Evolutionary conservation across 2,888 invertebrate genomes (phyloP).

Genomic region (Dione juno): DNA sequence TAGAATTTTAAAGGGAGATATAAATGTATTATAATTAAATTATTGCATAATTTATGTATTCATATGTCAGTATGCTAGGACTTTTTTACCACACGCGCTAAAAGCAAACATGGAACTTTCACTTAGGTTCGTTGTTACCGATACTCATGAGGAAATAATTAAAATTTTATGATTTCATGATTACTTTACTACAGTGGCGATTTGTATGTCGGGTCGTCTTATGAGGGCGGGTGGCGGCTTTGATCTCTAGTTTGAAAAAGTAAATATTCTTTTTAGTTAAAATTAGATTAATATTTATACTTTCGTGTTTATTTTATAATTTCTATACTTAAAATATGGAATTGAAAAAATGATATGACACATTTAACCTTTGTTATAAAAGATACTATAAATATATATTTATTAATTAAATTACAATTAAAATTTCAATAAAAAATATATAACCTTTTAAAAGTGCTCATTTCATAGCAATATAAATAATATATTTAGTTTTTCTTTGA

Average conservation of each 20-base stretch:
- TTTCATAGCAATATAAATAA: background rate
- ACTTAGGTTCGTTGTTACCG: conserved; percentile 62
- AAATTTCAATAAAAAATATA: background rate
- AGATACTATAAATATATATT: too few species aligned
- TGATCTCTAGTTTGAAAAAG: too few species aligned
- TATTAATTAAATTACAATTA: too few species aligned
- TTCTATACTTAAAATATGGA: too few species aligned
- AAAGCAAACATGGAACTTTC: conserved; percentile 63
- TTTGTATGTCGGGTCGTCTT: too few species aligned
- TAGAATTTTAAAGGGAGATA: background rate
- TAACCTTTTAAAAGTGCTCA: background rate
- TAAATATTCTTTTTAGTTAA: too few species aligned
- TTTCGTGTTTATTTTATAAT: too few species aligned
- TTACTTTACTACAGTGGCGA: too few species aligned
- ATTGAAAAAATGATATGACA: too few species aligned
- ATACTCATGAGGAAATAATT: conserved; percentile 25
- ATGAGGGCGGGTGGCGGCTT: too few species aligned
- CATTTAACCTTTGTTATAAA: too few species aligned
- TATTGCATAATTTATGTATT: conserved; percentile 15
- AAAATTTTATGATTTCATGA: conserved; percentile 16
- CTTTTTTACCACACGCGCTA: conserved; percentile 14
- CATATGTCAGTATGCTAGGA: conserved; percentile 1
- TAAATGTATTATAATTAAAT: conserved; percentile 17
- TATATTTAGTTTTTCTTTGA: conserved; percentile 21
- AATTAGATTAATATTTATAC: too few species aligned